Evolutionary conservation across 2,113 vertebrate species (phyloP).

Genomic region (Taxidea taxus): DNA sequence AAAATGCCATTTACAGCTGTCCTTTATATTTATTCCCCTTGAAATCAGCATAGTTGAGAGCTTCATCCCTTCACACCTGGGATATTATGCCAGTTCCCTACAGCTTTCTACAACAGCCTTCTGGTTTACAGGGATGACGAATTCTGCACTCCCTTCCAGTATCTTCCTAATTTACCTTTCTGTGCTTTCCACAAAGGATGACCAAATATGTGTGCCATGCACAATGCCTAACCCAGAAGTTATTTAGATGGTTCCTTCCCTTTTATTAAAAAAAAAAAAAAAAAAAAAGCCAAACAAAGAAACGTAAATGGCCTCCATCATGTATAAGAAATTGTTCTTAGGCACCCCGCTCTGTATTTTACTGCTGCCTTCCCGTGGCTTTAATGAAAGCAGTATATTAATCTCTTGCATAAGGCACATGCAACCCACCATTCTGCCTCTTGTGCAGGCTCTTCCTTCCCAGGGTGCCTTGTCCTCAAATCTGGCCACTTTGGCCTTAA

Average conservation of each 20-base stretch:
- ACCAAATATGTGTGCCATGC: too few species aligned
- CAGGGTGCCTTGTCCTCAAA: background rate
- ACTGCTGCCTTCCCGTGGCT: background rate
- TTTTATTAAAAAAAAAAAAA: background rate
- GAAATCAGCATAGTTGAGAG: too few species aligned
- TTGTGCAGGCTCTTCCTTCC: background rate
- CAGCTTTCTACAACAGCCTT: background rate
- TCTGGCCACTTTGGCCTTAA: background rate
- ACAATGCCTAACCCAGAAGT: background rate
- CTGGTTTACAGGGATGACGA: background rate
- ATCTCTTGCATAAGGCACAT: background rate
- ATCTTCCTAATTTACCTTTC: background rate
- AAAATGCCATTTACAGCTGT: background rate
- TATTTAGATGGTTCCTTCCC: background rate
- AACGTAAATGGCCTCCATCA: background rate
- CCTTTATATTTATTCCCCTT: background rate
- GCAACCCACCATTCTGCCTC: fast-evolving
- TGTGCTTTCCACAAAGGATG: background rate
- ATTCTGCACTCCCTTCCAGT: background rate
- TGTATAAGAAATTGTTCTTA: background rate
- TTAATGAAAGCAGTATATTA: too few species aligned
- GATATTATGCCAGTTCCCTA: background rate
- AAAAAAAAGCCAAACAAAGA: background rate
- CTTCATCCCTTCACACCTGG: background rate
- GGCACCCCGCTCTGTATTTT: background rate